phyloP scores from a whole-genome alignment of 2,113 vertebrate genomes.

The Actenoides hombroni region DNA sequence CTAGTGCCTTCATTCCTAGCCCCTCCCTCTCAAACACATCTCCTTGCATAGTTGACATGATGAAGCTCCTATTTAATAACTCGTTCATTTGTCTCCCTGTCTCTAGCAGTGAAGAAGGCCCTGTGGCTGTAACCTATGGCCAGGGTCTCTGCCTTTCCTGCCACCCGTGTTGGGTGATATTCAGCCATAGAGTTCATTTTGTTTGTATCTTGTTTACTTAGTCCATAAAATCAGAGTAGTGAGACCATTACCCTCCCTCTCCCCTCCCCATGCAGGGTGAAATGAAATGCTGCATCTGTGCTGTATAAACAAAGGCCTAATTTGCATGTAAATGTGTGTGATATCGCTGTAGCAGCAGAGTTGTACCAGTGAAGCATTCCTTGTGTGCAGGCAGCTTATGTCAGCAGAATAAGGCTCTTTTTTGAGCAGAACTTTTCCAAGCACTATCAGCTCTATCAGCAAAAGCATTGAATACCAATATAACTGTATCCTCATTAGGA shows the following conservation, averaged over 20 bases:
- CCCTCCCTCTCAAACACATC: background rate
- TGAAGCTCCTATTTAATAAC: background rate
- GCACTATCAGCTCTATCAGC: slow-evolving; percentile 33
- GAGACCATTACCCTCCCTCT: background rate
- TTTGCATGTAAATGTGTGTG: slow-evolving; percentile 58
- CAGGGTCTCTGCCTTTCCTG: background rate
- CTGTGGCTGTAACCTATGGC: background rate
- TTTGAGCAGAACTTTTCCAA: slow-evolving; percentile 53
- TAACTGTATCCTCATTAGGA: slow-evolving; percentile 5
- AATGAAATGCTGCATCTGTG: slow-evolving; percentile 61
- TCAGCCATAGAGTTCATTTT: background rate
- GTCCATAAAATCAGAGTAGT: background rate
- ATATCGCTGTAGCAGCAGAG: slow-evolving; percentile 58
- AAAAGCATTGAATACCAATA: slow-evolving; percentile 26
- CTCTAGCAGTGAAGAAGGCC: background rate
- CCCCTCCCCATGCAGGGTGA: background rate
- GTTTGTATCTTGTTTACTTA: background rate
- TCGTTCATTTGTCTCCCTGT: background rate
- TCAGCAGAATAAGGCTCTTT: slow-evolving; percentile 56
- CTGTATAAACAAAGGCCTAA: slow-evolving; percentile 29
- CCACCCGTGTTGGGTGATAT: background rate
- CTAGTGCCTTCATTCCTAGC: background rate
- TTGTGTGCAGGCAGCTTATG: slow-evolving; percentile 43
- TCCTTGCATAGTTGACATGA: rapidly evolving
- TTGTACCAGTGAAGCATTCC: slow-evolving; percentile 21